phyloP scores from a whole-genome alignment of 2,797 vertebrate species.

The Cyprinella venusta region DNA sequence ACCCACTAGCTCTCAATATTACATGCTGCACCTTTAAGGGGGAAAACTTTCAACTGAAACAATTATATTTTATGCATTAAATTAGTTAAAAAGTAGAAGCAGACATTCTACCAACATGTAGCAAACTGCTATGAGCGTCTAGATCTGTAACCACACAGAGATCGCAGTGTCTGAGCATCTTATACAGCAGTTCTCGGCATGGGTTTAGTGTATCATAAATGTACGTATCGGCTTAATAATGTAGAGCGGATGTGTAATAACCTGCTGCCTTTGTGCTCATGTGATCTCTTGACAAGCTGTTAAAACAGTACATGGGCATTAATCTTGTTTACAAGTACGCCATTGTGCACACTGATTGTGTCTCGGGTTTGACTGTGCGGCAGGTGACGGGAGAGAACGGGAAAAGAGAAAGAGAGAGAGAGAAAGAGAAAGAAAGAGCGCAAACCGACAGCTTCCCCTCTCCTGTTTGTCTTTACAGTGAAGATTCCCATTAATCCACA shows the following conservation, averaged over 20 bases:
- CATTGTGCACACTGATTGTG: slow-evolving; percentile 32
- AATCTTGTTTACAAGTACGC: slow-evolving; percentile 46
- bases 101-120: not conserved
- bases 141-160: not conserved
- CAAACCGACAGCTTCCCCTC: slow-evolving; percentile 33
- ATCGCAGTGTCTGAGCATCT: slow-evolving; percentile 2
- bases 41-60: not conserved
- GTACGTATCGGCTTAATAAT: slow-evolving; percentile 48
- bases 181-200: slow-evolving; percentile 1
- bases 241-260: slow-evolving; percentile 51
- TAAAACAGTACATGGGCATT: slow-evolving; percentile 47
- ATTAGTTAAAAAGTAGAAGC: not conserved
- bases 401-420: slow-evolving; percentile 17
- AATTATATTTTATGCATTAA: not conserved
- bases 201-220: slow-evolving; percentile 42
- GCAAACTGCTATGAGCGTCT: not conserved
- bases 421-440: slow-evolving; percentile 50
- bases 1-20: not conserved
- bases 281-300: slow-evolving; percentile 47
- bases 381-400: slow-evolving; percentile 31
- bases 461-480: slow-evolving; percentile 61
- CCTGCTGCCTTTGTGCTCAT: slow-evolving; percentile 33
- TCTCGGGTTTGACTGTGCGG: slow-evolving; percentile 24
- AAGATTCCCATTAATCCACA: slow-evolving; percentile 68
- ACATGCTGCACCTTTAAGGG: not conserved